Conservation (phyloP, 2,797 vertebrate genomes). For the Sciurus vulgaris region DNA sequence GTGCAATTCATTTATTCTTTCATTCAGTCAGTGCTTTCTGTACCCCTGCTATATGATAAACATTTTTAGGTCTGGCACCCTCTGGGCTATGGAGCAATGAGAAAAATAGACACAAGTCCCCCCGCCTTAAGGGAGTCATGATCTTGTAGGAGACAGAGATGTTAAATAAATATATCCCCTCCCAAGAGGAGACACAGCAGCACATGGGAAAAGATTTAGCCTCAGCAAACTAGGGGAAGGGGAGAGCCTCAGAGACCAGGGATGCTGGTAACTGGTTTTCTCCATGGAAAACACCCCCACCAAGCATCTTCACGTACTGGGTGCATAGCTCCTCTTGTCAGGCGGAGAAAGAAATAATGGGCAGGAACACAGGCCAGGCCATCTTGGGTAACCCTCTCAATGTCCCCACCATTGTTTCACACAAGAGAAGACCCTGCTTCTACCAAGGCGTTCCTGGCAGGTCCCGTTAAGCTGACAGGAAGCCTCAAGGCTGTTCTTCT, state of each 20-base stretch:
- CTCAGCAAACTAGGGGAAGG: neutral
- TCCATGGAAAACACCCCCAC: neutral
- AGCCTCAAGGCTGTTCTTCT: neutral
- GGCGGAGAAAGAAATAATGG: neutral
- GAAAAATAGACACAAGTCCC: neutral
- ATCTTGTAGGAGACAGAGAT: slow-evolving; percentile 11
- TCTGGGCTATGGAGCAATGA: slow-evolving; percentile 13
- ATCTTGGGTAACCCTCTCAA: neutral
- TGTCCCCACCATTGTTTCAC: neutral
- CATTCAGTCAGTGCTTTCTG: neutral
- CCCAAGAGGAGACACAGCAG: neutral
- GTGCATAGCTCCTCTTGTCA: neutral
- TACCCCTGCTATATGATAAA: neutral
- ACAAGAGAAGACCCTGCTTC: neutral
- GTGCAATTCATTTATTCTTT: neutral
- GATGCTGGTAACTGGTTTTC: neutral
- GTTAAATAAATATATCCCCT: neutral
- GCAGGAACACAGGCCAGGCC: neutral
- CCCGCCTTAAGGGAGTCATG: neutral
- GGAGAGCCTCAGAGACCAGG: neutral
- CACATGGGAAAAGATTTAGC: neutral
- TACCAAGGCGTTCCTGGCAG: neutral
- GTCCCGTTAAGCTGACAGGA: neutral
- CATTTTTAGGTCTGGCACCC: slow-evolving; percentile 16
- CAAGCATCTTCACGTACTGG: neutral